Evolutionary conservation across 2,888 invertebrate genomes (phyloP).

Genomic region (Synanthedon tipuliformis): DNA sequence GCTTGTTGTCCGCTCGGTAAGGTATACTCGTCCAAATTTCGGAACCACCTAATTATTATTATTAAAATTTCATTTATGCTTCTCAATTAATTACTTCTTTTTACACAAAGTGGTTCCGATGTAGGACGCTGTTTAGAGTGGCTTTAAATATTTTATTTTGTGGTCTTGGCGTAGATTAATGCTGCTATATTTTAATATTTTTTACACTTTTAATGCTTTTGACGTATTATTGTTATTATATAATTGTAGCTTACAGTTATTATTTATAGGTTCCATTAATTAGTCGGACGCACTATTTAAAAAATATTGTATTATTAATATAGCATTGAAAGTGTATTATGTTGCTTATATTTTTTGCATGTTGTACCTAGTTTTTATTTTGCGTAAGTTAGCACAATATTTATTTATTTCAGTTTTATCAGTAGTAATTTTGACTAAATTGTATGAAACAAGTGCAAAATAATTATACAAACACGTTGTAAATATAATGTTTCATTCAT

Average conservation of each 20-base stretch:
- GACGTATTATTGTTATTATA: slow-evolving; percentile 10
- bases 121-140: slow-evolving; percentile 41
- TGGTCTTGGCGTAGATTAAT: slow-evolving; percentile 19
- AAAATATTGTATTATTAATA: too few species aligned
- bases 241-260: background rate
- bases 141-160: slow-evolving; percentile 39
- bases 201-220: slow-evolving; percentile 35
- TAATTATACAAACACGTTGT: background rate
- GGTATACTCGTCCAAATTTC: slow-evolving; percentile 31
- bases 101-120: slow-evolving; percentile 30
- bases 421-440: slow-evolving; percentile 28
- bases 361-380: slow-evolving; percentile 41
- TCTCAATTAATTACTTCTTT: slow-evolving; percentile 10
- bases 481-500: background rate
- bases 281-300: too few species aligned
- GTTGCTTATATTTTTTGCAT: slow-evolving; percentile 32
- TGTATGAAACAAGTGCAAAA: slow-evolving; percentile 48
- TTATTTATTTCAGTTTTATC: slow-evolving; percentile 30
- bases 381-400: slow-evolving; percentile 31
- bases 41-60: slow-evolving; percentile 10
- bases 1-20: slow-evolving; percentile 90
- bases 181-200: slow-evolving; percentile 22
- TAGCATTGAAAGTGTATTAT: slow-evolving; percentile 1
- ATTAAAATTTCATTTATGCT: slow-evolving; percentile 9
- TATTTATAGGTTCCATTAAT: too few species aligned